A percentile compares a stretch with the other conserved stretches of the same genome.
These are phyloP conservation scores for Cotesia glomerata DNA, from an alignment of 1,140 invertebrate species.

Conservation along the genomic window DNA sequence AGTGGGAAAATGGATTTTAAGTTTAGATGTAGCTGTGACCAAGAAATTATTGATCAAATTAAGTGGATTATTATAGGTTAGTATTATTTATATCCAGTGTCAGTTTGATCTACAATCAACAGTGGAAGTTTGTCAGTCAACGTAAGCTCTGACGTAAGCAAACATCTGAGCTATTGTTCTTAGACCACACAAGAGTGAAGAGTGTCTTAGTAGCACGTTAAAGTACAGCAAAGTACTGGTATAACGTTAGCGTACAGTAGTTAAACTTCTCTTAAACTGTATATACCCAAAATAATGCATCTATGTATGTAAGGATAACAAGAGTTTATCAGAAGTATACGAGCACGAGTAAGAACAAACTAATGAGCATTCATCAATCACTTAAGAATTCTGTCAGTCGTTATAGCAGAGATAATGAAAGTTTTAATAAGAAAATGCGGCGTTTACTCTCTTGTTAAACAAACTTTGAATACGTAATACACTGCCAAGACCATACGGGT, in stretches of 20 bases:
- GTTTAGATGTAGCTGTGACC: no score
- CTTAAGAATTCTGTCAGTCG: background rate
- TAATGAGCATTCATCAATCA: slow-evolving; percentile 28
- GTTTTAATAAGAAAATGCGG: background rate
- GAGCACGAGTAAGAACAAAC: background rate
- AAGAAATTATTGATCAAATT: no score
- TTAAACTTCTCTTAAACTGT: background rate
- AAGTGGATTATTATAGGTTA: no score
- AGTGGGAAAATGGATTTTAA: no score
- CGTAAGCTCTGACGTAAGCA: background rate
- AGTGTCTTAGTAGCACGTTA: background rate
- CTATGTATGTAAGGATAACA: no score
- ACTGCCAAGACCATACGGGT: background rate
- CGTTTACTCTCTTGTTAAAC: background rate
- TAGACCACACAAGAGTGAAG: background rate
- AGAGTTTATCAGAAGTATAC: no score
- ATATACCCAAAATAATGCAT: background rate
- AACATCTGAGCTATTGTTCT: slow-evolving; percentile 1
- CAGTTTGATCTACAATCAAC: no score
- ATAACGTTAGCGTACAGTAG: no score
- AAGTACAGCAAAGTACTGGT: no score
- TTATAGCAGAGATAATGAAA: slow-evolving; percentile 7
- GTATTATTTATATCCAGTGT: no score
- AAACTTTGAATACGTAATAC: background rate
- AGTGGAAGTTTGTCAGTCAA: background rate